A percentile compares a stretch with the other conserved stretches of the same genome.
Evolutionary conservation across 2,888 invertebrate genomes (phyloP).

Genomic region (Penaeus monodon): DNA sequence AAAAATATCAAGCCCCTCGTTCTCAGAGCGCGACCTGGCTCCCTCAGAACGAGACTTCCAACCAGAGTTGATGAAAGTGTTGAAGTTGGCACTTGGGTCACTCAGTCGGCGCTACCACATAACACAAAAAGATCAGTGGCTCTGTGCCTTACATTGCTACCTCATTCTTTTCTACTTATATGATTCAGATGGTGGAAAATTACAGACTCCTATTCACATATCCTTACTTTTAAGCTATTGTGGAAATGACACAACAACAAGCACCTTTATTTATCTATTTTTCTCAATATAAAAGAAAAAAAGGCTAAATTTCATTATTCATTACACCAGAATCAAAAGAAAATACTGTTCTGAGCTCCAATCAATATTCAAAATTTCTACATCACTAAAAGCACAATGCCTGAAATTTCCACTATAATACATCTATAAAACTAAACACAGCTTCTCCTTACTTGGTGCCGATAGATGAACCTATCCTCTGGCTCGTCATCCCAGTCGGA

Average conservation of each 20-base stretch:
- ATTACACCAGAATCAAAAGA: too few species aligned
- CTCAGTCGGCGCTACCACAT: constrained; percentile 80
- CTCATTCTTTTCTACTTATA: not conserved
- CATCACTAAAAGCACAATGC: not conserved
- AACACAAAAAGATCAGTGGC: constrained; percentile 20
- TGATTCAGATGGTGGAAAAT: too few species aligned
- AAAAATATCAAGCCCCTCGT: constrained; percentile 89
- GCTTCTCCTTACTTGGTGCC: constrained; percentile 76
- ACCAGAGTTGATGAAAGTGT: constrained; percentile 85
- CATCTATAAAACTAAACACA: not conserved
- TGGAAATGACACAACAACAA: too few species aligned
- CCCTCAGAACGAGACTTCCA: constrained; percentile 76
- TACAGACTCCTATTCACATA: too few species aligned
- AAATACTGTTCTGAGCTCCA: too few species aligned
- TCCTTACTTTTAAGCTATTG: too few species aligned
- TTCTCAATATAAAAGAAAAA: too few species aligned
- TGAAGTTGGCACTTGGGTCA: constrained; percentile 92
- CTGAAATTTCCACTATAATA: not conserved
- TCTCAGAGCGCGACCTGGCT: constrained; percentile 82
- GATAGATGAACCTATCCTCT: constrained; percentile 85
- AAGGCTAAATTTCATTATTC: too few species aligned
- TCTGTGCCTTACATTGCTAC: too few species aligned
- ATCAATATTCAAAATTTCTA: too few species aligned
- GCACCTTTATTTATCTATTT: too few species aligned
- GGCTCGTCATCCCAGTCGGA: constrained; percentile 89